Evolutionary conservation across 2,888 invertebrate genomes (phyloP).

Genomic region (Eurytoma adleriae): DNA sequence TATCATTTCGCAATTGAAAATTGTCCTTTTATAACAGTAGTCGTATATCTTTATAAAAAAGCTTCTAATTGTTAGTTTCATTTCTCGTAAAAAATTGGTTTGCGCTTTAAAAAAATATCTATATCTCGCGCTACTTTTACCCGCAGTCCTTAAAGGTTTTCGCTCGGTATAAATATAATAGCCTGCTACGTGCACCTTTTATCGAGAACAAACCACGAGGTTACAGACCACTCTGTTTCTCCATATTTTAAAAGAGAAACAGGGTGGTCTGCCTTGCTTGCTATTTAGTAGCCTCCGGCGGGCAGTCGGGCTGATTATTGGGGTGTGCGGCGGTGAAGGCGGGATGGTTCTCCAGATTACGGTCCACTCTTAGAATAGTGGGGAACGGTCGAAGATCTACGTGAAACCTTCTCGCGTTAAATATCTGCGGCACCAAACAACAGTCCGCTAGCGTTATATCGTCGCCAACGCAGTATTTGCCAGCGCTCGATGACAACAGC

Average conservation of each 20-base stretch:
- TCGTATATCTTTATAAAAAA: neutral
- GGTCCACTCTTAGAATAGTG: constrained; percentile 90
- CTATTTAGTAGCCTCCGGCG: constrained; percentile 90
- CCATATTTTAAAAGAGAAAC: constrained; percentile 72
- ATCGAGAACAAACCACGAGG: too few species aligned
- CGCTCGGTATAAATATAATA: too few species aligned
- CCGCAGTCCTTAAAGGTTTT: too few species aligned
- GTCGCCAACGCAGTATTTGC: constrained; percentile 96
- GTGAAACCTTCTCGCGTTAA: constrained; percentile 96
- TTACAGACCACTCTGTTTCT: constrained; percentile 35
- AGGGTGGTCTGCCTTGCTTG: constrained; percentile 75
- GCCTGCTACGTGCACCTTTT: too few species aligned
- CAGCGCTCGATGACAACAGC: constrained; percentile 88
- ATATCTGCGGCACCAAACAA: constrained; percentile 96
- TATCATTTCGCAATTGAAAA: too few species aligned
- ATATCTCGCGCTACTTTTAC: too few species aligned
- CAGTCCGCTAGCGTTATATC: constrained; percentile 96
- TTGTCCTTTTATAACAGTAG: too few species aligned
- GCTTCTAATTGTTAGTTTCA: too few species aligned
- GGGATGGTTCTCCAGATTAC: constrained; percentile 90
- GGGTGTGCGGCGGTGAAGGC: constrained; percentile 95
- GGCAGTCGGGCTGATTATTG: constrained; percentile 95
- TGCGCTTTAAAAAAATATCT: too few species aligned
- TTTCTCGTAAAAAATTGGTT: too few species aligned
- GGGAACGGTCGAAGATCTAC: constrained; percentile 94